These are phyloP conservation scores for Ligdia adustata DNA, from an alignment of 2,888 invertebrate species.

Conservation along the genomic window DNA sequence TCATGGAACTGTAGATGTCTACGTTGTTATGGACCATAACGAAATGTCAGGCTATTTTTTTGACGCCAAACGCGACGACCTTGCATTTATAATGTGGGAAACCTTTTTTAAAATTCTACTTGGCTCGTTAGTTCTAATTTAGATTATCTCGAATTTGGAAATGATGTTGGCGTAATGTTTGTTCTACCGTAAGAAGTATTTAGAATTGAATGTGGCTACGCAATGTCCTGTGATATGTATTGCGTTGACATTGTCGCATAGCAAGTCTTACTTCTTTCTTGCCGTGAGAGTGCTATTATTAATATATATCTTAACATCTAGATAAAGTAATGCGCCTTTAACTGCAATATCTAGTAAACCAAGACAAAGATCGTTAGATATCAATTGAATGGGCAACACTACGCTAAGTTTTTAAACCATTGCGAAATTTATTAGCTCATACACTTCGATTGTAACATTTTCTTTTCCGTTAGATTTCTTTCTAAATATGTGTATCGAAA, in stretches of 20 bases:
- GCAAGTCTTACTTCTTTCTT: conserved; percentile 18
- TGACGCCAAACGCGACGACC: conserved; percentile 45
- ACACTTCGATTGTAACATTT: background rate
- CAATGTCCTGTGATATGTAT: conserved; percentile 35
- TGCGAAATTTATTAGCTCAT: background rate
- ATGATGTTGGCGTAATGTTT: conserved; percentile 51
- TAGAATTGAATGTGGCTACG: conserved; percentile 34
- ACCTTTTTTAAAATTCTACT: conserved; percentile 53
- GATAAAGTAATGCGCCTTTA: no score
- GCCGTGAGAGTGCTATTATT: conserved; percentile 11
- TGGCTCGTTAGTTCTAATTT: conserved; percentile 59
- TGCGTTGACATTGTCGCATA: conserved; percentile 34
- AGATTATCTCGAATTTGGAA: conserved; percentile 62
- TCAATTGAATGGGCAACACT: no score
- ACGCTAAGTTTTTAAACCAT: background rate
- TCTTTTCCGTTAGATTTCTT: conserved; percentile 11
- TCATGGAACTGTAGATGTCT: conserved; percentile 15
- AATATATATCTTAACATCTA: no score
- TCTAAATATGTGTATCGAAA: conserved; percentile 30
- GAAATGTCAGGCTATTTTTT: conserved; percentile 36
- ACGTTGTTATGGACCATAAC: conserved; percentile 17
- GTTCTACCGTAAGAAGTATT: conserved; percentile 44
- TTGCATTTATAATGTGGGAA: conserved; percentile 74
- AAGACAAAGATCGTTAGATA: no score
- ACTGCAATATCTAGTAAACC: no score